Evolutionary conservation across 2,888 invertebrate species (phyloP).

Genomic region (Mythimna pallens): DNA sequence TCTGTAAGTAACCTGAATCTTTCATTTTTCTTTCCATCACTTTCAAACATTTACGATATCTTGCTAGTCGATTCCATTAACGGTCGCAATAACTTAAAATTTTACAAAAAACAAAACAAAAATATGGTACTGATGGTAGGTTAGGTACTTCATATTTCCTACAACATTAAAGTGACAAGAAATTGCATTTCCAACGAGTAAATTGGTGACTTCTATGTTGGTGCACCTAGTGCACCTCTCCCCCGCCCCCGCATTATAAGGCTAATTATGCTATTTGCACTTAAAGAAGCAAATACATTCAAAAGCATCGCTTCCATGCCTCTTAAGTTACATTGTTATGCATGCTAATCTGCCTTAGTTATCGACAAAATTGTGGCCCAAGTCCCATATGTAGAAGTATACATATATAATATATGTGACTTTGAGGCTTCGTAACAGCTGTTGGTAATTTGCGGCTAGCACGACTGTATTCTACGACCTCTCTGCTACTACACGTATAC

Average conservation of each 20-base stretch:
- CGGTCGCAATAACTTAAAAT: not conserved
- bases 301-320: not conserved
- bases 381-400: constrained; percentile 6
- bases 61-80: not conserved
- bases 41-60: not conserved
- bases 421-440: constrained; percentile 48
- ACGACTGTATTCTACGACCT: constrained; percentile 21
- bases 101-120: not conserved
- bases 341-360: not conserved
- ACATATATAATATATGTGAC: constrained; percentile 13
- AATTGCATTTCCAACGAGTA: too few species aligned
- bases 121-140: not conserved
- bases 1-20: too few species aligned
- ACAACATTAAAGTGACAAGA: too few species aligned
- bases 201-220: too few species aligned
- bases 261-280: too few species aligned
- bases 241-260: too few species aligned
- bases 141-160: too few species aligned
- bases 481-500: constrained; percentile 21
- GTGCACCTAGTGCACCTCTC: too few species aligned
- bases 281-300: not conserved
- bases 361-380: constrained; percentile 18
- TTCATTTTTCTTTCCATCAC: not conserved
- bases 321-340: not conserved
- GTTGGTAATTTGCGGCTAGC: constrained; percentile 53